phyloP scores from a whole-genome alignment of 2,113 vertebrate species.

The Nerophis ophidion region DNA sequence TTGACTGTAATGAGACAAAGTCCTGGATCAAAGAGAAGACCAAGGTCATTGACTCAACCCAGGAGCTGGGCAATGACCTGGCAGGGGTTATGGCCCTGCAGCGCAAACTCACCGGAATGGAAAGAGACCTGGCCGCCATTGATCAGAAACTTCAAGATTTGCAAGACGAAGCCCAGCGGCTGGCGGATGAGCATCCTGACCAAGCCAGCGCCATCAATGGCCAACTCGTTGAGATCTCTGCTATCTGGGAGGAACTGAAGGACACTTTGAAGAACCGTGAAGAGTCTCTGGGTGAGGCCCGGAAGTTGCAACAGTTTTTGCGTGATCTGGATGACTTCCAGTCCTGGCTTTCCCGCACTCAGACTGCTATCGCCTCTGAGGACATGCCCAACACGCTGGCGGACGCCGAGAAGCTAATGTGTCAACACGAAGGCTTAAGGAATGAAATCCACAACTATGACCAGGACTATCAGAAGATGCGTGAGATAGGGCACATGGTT shows the following conservation, averaged over 20 bases:
- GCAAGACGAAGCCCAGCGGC: slow-evolving; percentile 86
- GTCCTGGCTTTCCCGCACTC: slow-evolving; percentile 94
- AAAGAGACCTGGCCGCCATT: slow-evolving; percentile 92
- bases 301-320: slow-evolving; percentile 97
- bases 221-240: slow-evolving; percentile 84
- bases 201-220: slow-evolving; percentile 89
- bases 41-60: slow-evolving; percentile 93
- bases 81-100: slow-evolving; percentile 97
- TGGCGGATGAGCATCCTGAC: slow-evolving; percentile 87
- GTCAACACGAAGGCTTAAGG: slow-evolving; percentile 93
- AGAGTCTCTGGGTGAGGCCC: slow-evolving; percentile 93
- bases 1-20: slow-evolving; percentile 98
- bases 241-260: slow-evolving; percentile 95
- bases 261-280: slow-evolving; percentile 90
- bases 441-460: slow-evolving; percentile 96
- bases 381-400: slow-evolving; percentile 95
- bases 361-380: slow-evolving; percentile 94
- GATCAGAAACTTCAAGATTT: slow-evolving; percentile 91
- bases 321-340: slow-evolving; percentile 97
- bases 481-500: slow-evolving; percentile 98
- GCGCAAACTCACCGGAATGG: slow-evolving; percentile 97
- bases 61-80: slow-evolving; percentile 95
- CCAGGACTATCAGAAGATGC: slow-evolving; percentile 98
- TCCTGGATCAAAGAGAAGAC: slow-evolving; percentile 99
- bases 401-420: slow-evolving; percentile 93